Evolutionary conservation across 2,797 vertebrate genomes (phyloP).

Genomic region (Brachymystax lenok): DNA sequence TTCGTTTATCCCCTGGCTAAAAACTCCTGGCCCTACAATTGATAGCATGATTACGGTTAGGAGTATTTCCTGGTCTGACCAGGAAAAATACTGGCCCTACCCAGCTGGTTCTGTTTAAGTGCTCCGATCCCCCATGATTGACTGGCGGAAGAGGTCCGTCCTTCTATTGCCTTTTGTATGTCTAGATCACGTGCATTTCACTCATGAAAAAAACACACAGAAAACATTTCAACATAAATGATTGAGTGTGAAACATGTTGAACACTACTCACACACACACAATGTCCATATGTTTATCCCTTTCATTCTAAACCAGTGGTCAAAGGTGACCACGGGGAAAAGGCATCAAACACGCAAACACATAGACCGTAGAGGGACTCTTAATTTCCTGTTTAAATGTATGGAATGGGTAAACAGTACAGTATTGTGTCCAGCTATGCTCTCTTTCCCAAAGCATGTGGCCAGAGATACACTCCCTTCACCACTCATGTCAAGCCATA

Average conservation of each 20-base stretch:
- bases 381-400: conserved; percentile 46
- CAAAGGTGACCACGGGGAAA: conserved; percentile 4
- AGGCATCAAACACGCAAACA: conserved; percentile 21
- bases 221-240: background rate
- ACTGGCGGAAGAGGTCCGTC: background rate
- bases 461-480: background rate
- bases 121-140: background rate
- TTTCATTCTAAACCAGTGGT: conserved; percentile 16
- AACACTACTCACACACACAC: conserved; percentile 4
- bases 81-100: too few relatives aligned
- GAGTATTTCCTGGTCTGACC: too few relatives aligned
- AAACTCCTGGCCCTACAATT: background rate
- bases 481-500: too few relatives aligned
- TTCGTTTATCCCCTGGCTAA: background rate
- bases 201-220: background rate
- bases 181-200: background rate
- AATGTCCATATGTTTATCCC: background rate
- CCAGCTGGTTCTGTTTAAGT: background rate
- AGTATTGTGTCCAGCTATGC: conserved; percentile 30
- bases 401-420: conserved; percentile 35
- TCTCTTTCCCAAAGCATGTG: conserved; percentile 11
- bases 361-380: conserved; percentile 13
- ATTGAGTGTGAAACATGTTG: background rate
- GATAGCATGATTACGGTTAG: background rate
- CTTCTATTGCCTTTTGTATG: background rate